Base-by-base conservation (phyloP, 1,140 invertebrate genomes). In the Helicoverpa zea region DNA sequence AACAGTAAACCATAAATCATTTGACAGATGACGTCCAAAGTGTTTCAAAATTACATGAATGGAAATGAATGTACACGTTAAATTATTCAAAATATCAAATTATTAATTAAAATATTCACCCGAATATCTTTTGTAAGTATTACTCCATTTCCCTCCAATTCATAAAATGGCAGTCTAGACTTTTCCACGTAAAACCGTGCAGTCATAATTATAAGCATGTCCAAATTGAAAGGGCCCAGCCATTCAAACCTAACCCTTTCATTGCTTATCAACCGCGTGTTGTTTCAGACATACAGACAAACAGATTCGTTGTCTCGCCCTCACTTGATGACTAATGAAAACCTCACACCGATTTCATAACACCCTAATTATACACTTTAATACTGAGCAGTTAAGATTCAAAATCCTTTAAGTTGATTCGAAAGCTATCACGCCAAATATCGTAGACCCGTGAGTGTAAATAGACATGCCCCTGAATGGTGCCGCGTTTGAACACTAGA, bases 201-300 rank as follows among this genome's bases (percentile, higher is more conserved):
- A 68, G 64, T 73, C 73, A 75, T 61, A 79, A 77, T 74, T 61
- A 68, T 79, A 83, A 81, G 76, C 81, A 72, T 80, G 70, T 80
- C 81, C 72, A 88, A 90, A 90, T 88, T 88, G 89, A 91, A 88
- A 84, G 85, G 81, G 86, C 81, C 56, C 80, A 75, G 18, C 81
- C 81, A 89, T 90, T 89, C 87, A 91, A 87, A 81, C 66, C 72
- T 86, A 84, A 86, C 89, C 91, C 88, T 91, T 87, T 86, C 84
- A 87, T 83, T 83, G 82, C 85, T 83, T 89, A 93, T 90, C 91
- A 90, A 88, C 85, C 87, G 88, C 85, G 83, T 90, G 89, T 91
- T 93, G 89, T 89, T 92, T 84, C 90, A 92, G 86, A 89, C 88
- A 90, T 86, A 91, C 90, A 84, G 87, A 88, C 90, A 84, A 80